phyloP scores from a whole-genome alignment of 1,140 invertebrate genomes.

The Drosophila ironensis region DNA sequence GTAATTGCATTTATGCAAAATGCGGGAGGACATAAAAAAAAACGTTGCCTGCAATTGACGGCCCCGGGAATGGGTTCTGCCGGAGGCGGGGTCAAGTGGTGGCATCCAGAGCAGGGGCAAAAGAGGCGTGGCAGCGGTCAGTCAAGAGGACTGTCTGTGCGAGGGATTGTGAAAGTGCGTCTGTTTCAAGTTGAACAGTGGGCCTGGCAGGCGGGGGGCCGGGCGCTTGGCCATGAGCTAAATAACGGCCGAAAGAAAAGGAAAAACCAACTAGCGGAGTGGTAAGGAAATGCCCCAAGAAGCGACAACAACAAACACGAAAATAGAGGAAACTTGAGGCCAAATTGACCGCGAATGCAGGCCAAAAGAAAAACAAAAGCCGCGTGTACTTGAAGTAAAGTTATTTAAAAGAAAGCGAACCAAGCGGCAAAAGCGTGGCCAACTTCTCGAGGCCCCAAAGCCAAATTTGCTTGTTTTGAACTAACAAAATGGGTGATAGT shows the following conservation, averaged over 20 bases:
- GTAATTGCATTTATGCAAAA: slow-evolving; percentile 43
- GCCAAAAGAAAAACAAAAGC: slow-evolving; percentile 60
- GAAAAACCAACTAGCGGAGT: slow-evolving; percentile 15
- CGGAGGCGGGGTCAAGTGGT: background rate
- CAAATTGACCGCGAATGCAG: slow-evolving; percentile 64
- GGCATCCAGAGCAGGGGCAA: background rate
- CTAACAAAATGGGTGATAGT: too few species aligned
- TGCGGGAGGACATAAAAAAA: slow-evolving; percentile 7
- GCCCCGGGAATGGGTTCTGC: slow-evolving; percentile 2
- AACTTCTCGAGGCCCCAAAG: slow-evolving; percentile 1
- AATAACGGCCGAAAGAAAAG: slow-evolving; percentile 55
- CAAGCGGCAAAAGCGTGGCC: slow-evolving; percentile 4
- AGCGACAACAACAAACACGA: slow-evolving; percentile 19
- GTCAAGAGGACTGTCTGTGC: slow-evolving; percentile 24
- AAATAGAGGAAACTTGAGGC: slow-evolving; percentile 59
- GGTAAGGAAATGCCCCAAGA: slow-evolving; percentile 11
- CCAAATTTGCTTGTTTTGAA: background rate
- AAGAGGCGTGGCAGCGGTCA: slow-evolving; percentile 31
- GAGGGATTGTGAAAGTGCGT: slow-evolving; percentile 8
- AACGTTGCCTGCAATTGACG: slow-evolving; percentile 66
- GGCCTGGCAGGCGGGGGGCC: slow-evolving; percentile 7
- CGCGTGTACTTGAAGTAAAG: slow-evolving; percentile 52
- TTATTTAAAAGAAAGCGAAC: slow-evolving; percentile 23
- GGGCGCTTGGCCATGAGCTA: slow-evolving; percentile 64
- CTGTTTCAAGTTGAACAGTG: background rate